Evolutionary conservation across 2,888 invertebrate genomes (phyloP).

Genomic region (Dryadula phaetusa): DNA sequence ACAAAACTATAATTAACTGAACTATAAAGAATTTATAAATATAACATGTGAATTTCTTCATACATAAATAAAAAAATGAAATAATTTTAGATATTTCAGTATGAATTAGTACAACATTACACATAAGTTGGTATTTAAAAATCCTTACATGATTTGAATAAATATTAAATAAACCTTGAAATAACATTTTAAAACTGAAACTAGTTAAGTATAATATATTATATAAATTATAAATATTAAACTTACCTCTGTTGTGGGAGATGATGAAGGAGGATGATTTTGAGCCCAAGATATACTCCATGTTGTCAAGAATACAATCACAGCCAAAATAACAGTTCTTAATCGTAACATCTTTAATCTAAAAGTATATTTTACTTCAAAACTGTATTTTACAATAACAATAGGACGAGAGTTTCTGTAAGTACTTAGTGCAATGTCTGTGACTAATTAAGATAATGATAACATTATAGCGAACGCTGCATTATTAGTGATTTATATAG

Average conservation of each 20-base stretch:
- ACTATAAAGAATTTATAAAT: not conserved
- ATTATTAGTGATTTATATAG: not conserved
- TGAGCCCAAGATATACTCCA: conserved; percentile 61
- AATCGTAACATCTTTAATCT: conserved; percentile 66
- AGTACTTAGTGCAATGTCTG: conserved; percentile 3
- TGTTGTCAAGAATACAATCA: conserved; percentile 58
- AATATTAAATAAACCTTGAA: too few species aligned
- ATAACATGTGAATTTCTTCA: too few species aligned
- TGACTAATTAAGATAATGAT: conserved; percentile 12
- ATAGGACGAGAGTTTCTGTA: not conserved
- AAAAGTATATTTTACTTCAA: conserved; percentile 44
- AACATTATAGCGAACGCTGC: not conserved
- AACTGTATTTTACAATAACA: conserved; percentile 4
- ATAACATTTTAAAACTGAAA: not conserved
- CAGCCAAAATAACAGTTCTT: conserved; percentile 61
- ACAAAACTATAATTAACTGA: not conserved
- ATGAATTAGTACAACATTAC: too few species aligned
- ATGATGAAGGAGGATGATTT: conserved; percentile 57
- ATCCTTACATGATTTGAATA: too few species aligned
- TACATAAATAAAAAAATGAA: not conserved
- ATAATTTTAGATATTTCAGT: too few species aligned
- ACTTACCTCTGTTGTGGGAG: conserved; percentile 62
- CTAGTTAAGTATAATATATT: not conserved
- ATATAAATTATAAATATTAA: not conserved
- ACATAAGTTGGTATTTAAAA: too few species aligned